Evolutionary conservation across 2,113 vertebrate species (phyloP).

Genomic region (Chrysemys picta): DNA sequence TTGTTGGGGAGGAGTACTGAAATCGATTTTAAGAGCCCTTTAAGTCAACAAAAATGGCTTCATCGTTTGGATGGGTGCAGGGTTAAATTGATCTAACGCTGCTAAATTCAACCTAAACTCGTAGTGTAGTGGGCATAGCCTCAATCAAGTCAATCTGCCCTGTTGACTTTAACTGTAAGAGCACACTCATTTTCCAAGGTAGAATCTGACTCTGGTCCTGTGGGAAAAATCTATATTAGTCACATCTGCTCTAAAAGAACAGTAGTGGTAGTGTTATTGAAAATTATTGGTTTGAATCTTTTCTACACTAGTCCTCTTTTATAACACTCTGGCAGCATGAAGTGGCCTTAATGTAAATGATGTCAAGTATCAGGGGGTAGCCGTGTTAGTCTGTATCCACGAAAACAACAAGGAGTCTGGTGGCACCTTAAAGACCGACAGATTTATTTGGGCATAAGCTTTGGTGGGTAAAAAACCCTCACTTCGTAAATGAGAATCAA

Average conservation of each 20-base stretch:
- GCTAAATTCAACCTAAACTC: no score
- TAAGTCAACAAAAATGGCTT: no score
- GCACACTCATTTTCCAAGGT: neutral
- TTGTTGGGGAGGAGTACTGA: no score
- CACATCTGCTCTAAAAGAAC: neutral
- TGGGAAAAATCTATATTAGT: neutral
- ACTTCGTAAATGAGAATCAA: neutral
- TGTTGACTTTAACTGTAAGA: neutral
- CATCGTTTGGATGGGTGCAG: no score
- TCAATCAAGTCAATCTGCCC: neutral
- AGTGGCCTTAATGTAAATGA: neutral
- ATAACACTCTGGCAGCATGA: accelerated
- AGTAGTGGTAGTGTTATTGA: neutral
- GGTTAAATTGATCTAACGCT: no score
- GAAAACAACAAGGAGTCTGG: no score
- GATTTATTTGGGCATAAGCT: no score
- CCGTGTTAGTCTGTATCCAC: no score
- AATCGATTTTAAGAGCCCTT: no score
- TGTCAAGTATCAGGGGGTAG: no score
- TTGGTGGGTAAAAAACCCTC: no score
- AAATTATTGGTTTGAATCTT: neutral
- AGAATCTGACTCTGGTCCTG: neutral
- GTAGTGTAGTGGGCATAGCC: accelerated
- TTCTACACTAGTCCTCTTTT: neutral
- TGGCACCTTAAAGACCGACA: no score